A percentile compares a stretch with the other conserved stretches of the same genome.
phyloP scores from a whole-genome alignment of 2,888 invertebrate genomes.

The Eilema caniola region DNA sequence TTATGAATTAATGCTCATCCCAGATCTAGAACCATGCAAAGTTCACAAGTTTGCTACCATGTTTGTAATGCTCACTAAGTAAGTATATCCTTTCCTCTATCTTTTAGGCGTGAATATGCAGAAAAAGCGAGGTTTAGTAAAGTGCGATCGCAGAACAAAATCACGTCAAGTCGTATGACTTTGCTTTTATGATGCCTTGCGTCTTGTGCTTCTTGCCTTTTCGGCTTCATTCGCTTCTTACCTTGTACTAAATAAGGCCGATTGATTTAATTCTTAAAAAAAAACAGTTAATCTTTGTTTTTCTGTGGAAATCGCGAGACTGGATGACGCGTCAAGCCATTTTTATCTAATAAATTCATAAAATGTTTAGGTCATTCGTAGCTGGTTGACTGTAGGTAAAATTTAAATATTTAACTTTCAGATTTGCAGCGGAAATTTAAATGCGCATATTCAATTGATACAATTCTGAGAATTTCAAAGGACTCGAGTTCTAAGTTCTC shows the following conservation, averaged over 20 bases:
- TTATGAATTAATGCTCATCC: slow-evolving; percentile 92
- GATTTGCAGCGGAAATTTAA: not conserved
- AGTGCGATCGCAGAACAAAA: no score
- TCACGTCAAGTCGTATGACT: no score
- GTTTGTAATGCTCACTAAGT: slow-evolving; percentile 91
- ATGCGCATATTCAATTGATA: not conserved
- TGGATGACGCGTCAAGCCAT: not conserved
- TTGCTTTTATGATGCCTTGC: no score
- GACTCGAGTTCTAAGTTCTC: no score
- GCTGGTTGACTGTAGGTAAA: not conserved
- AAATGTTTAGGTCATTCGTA: not conserved
- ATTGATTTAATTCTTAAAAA: not conserved
- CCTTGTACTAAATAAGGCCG: not conserved
- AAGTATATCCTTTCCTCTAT: slow-evolving; percentile 64
- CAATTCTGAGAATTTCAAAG: not conserved
- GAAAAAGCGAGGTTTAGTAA: no score
- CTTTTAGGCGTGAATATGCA: no score
- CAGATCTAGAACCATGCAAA: slow-evolving; percentile 92
- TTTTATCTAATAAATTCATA: not conserved
- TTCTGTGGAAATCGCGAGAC: not conserved
- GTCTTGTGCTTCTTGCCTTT: no score
- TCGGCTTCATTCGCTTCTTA: no score
- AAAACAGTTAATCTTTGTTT: not conserved
- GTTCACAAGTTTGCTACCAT: slow-evolving; percentile 91
- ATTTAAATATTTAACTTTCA: not conserved